Conservation (phyloP, 2,888 invertebrate species). For the Cosmia trapezina region DNA sequence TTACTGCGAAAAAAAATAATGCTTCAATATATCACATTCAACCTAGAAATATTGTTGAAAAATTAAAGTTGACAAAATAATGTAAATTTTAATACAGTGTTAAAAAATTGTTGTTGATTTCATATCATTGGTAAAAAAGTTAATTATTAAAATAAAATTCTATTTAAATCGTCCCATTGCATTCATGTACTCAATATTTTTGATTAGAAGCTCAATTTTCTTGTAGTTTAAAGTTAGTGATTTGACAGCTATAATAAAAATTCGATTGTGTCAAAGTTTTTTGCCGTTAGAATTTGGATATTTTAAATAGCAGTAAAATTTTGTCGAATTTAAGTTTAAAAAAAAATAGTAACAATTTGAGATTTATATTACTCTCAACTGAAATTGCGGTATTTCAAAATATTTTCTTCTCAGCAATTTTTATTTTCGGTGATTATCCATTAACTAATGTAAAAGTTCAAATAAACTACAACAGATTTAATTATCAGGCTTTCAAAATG, state of each 20-base stretch:
- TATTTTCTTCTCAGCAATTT: no score
- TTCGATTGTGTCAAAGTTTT: constrained; percentile 40
- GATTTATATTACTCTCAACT: no score
- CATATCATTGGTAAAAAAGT: constrained; percentile 20
- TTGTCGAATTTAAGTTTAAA: no score
- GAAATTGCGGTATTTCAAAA: no score
- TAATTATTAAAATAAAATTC: constrained; percentile 1
- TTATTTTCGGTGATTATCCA: no score
- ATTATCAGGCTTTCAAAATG: not conserved
- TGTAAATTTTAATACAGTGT: constrained; percentile 14
- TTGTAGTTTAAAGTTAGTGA: constrained; percentile 21
- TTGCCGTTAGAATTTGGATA: not conserved
- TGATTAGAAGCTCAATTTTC: constrained; percentile 42
- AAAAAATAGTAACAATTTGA: no score
- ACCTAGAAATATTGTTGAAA: not conserved
- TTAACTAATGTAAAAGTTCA: no score
- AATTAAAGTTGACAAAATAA: constrained; percentile 3
- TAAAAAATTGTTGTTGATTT: constrained; percentile 30
- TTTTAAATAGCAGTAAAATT: not conserved
- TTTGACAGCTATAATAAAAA: constrained; percentile 8
- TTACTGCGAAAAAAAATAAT: not conserved
- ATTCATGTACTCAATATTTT: constrained; percentile 20
- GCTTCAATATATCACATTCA: not conserved
- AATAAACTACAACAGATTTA: not conserved
- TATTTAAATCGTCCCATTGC: constrained; percentile 21